Percentiles rank a stretch among this genome's conserved stretches.
These are phyloP conservation scores for Trogon melanurus DNA, from an alignment of 2,113 vertebrate species.

Conservation along the genomic window DNA sequence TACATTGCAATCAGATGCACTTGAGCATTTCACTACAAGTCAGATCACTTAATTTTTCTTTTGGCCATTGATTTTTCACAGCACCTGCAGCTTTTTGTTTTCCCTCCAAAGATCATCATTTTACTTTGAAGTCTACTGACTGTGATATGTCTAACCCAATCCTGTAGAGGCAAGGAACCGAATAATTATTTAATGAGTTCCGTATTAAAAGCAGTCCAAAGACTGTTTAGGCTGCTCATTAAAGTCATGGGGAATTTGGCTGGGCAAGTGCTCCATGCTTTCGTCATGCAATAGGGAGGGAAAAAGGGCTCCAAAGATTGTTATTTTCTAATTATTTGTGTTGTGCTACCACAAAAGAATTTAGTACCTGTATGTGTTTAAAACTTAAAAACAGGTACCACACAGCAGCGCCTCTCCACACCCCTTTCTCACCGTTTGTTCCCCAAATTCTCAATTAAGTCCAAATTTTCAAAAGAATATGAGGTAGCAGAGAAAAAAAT, in stretches of 20 bases:
- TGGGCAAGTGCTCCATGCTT: not conserved
- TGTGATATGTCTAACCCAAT: not conserved
- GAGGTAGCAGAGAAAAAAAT: not conserved
- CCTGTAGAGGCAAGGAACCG: slow-evolving; percentile 11
- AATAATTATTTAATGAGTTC: not conserved
- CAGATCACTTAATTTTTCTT: slow-evolving; percentile 13
- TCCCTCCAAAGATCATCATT: slow-evolving; percentile 35
- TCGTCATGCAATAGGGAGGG: not conserved
- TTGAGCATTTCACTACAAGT: not conserved
- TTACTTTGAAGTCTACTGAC: slow-evolving; percentile 18
- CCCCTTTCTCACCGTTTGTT: not conserved
- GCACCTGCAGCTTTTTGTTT: slow-evolving; percentile 52
- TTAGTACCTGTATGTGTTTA: not conserved
- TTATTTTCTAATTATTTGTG: not conserved
- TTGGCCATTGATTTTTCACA: not conserved
- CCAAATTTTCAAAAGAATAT: not conserved
- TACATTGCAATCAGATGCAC: not conserved
- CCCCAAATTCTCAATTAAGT: not conserved
- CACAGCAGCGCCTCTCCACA: not conserved
- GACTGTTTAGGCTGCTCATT: slow-evolving; percentile 14
- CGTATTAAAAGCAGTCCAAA: not conserved
- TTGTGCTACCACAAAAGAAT: not conserved
- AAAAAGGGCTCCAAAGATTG: not conserved
- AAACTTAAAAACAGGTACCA: not conserved
- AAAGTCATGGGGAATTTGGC: slow-evolving; percentile 36